A percentile compares a stretch with the other conserved stretches of the same genome.
Evolutionary conservation across 1,140 invertebrate species (phyloP).

Genomic region (Trachymyrmex septentrionalis): DNA sequence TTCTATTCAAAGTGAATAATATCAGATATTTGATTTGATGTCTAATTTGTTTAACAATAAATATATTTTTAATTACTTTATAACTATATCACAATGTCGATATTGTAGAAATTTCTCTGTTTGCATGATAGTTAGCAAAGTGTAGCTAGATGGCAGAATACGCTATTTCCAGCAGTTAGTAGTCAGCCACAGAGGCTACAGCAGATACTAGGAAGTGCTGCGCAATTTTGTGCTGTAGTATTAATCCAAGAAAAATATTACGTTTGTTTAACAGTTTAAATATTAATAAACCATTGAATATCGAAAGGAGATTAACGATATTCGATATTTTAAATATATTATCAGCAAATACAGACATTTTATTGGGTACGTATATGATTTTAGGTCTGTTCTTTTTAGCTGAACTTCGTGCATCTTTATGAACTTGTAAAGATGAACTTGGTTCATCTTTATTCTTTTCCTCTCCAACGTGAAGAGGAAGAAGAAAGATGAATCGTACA

Average conservation of each 20-base stretch:
- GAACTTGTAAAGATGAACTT: too few species aligned
- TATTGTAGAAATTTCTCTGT: neutral
- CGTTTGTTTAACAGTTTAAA: neutral
- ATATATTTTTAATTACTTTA: neutral
- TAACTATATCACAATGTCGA: neutral
- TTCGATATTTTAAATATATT: neutral
- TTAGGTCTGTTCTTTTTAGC: too few species aligned
- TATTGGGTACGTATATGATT: conserved; percentile 12
- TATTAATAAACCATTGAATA: neutral
- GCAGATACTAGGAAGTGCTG: neutral
- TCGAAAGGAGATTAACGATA: neutral
- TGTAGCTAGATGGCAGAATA: conserved; percentile 12
- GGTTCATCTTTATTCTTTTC: too few species aligned
- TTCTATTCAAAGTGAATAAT: neutral
- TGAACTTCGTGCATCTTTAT: too few species aligned
- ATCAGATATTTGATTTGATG: neutral
- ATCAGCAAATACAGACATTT: neutral
- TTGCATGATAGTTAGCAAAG: neutral
- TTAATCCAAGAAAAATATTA: neutral
- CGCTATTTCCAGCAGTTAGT: conserved; percentile 14
- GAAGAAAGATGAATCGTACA: too few species aligned
- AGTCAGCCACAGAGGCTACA: conserved; percentile 7
- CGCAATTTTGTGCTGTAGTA: neutral
- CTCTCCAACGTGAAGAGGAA: too few species aligned
- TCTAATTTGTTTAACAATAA: neutral